Evolutionary conservation across 1,140 invertebrate species (phyloP), one percentile per base, ranked within the genome.

Genomic region (Nomia melanderi): DNA sequence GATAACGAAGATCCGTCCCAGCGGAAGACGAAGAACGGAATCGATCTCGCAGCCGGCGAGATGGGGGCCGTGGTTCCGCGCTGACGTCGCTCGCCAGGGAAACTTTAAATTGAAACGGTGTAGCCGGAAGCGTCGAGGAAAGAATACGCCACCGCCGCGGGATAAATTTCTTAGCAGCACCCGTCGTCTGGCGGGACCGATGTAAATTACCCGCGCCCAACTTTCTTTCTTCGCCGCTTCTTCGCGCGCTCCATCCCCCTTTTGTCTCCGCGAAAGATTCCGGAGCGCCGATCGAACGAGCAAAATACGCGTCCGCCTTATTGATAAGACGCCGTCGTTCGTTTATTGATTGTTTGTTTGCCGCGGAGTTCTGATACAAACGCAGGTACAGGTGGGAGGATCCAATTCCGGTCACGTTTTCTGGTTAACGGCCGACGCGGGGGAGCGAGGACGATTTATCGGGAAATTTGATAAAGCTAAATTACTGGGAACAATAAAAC

Each of bases 51-150:
- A 8, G 9, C 5, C 36, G 50, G 14, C n/a, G 65, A 17, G 64
- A 31, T 25, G 60, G 11, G 59, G 25, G 0, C 23, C 2, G 0
- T 41, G 62, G 33, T 53, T 59, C 27, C 25, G 25, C 27, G 27
- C 7, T 5, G 36, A 17, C 39, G 65, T 39, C 54, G 27, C 9
- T 66, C 31, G 60, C 29, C 23, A 9, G n/a, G n/a, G 25, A 69
- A 84, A 84, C 64, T 84, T 84, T 74, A 84, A 66, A 81, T 84
- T 74, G 50, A 77, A 72, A 60, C 54, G 60, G 75, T 50, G 29
- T 27, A 63, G 41, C 36, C 7, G 25, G 25, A 8, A 39, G 25
- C 20, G 14, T 50, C 53, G 14, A 5, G 17, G 59, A 66, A 66
- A 33, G 39, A 64, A 82, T 79, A 60, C 39, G 31, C 63, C 9